Conservation (phyloP, 2,888 invertebrate species). For the Oscheius sp. region DNA sequence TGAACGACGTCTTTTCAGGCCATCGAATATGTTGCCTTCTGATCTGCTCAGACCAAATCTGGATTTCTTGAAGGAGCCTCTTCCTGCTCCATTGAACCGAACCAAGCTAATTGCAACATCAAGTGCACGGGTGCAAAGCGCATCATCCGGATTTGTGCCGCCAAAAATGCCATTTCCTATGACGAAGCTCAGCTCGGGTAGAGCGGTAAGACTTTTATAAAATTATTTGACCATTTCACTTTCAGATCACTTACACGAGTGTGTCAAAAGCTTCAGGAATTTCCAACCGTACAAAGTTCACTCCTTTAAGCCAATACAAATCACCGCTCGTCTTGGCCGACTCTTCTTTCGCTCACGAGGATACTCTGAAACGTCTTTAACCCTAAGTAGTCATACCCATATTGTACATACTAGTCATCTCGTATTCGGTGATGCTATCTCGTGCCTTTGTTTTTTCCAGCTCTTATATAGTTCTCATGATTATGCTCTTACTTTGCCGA, state of each 20-base stretch:
- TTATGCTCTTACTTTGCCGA: too few relatives aligned
- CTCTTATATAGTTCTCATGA: too few relatives aligned
- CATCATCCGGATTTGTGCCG: too few relatives aligned
- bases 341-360: constrained; percentile 18
- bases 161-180: neutral
- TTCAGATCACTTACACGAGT: constrained; percentile 20
- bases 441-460: too few relatives aligned
- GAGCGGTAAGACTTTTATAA: neutral
- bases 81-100: neutral
- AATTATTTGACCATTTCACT: neutral
- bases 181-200: neutral
- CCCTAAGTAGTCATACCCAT: neutral
- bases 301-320: constrained; percentile 27
- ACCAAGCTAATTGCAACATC: too few relatives aligned
- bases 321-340: constrained; percentile 18
- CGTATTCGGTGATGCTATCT: too few relatives aligned
- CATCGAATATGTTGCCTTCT: neutral
- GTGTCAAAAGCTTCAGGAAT: neutral
- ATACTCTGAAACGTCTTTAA: constrained; percentile 31
- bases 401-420: too few relatives aligned
- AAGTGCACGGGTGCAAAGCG: too few relatives aligned
- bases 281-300: neutral
- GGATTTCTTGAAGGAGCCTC: constrained; percentile 16
- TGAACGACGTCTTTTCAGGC: neutral
- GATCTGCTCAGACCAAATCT: neutral